Base-by-base conservation (phyloP, 2,797 vertebrate genomes). In the Rhadinocentrus ornatus region DNA sequence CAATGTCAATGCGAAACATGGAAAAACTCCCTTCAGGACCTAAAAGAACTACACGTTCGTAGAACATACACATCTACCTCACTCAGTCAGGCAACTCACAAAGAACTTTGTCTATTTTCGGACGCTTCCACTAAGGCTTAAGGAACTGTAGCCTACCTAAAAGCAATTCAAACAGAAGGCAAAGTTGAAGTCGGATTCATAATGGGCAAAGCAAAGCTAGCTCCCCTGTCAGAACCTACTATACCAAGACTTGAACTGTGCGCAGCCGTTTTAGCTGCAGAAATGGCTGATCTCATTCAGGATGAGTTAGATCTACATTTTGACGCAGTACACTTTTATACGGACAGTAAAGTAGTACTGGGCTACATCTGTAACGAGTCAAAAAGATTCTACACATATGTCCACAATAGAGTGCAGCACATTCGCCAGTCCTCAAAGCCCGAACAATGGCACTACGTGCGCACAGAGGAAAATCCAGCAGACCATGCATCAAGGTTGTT, bases 181-280 rank as follows among this genome's bases (percentile, higher is more conserved):
- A 11, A 53, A 1, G 2, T 7, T 0, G 32, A 81, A 2, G 46
- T 64, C 0, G 55, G 67, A 46, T 71, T 69, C 1, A 1, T 66
- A 1, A 68, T 75, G 54, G 66, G 44, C 0, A 84, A 75, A 18
- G 62, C 39, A 10, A 74, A 66, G 12, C 1, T 86, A n/a, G 56
- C 78, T 9, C 55, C 52, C 0, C 56, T 6, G 8, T 75, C 71
- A 3, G 39, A 63, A 5, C 60, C 71, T 0, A 78, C 68, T 0
- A 78, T 65, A 2, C 61, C 61, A 34, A 44, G 64, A 1, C 32
- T 83, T 12, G 57, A 59, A 39, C 31, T 57, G 2, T 34, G 55
- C 22, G 55, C 31, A 0, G 57, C 71, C 0, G 24, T 66, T 0
- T 27, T 73, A 0, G 58, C 62, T 3, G 63, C 57, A n/a, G 58